Base-by-base conservation (phyloP, 1,140 invertebrate species). In the Panulirus ornatus region DNA sequence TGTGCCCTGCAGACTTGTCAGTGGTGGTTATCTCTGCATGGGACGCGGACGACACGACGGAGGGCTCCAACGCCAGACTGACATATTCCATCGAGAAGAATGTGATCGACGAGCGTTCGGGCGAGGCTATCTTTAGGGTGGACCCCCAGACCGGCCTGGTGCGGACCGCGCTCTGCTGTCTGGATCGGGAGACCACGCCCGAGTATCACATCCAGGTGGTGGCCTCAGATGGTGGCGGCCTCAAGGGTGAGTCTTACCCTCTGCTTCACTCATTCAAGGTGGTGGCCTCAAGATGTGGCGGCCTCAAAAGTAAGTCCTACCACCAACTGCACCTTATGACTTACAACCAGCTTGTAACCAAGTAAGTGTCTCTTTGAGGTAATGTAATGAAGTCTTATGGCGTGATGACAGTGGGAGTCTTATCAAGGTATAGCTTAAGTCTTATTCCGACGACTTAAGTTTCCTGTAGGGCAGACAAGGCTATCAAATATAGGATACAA, bases 71-170 rank as follows among this genome's bases (percentile, higher is more conserved):
- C 76, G 76, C 76, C n/a, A 47, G 34, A 38, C 76, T 79, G 42
- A 51, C 76, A 6, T 79, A 79, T 16, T 22, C 76, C 51, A 79
- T 79, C 30, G 76, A 79, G 76, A 79, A 79, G 40, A 79, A 79
- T 44, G 76, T 79, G 8, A 79, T 79, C 76, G 76, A 79, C n/a
- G 76, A 79, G 27, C 44, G 42, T 51, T 51, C 76, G 6, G 76
- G 76, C 5, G 76, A 79, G 22, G 76, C 76, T 9, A 79, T 79
- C 42, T 79, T 79, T n/a, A 22, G 22, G 19, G 76, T 79, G 11
- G 42, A 79, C 40, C 76, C 42, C 16, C 42, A 79, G 76, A 79
- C 76, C 14, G 76, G 76, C 6, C 44, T 79, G 9, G 76, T 79
- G 44, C 42, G 76, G 2, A 79, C 76, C 9, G 44, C 76, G 2